Evolutionary conservation across 1,140 invertebrate species (phyloP).

Genomic region (Calliphora vicina): DNA sequence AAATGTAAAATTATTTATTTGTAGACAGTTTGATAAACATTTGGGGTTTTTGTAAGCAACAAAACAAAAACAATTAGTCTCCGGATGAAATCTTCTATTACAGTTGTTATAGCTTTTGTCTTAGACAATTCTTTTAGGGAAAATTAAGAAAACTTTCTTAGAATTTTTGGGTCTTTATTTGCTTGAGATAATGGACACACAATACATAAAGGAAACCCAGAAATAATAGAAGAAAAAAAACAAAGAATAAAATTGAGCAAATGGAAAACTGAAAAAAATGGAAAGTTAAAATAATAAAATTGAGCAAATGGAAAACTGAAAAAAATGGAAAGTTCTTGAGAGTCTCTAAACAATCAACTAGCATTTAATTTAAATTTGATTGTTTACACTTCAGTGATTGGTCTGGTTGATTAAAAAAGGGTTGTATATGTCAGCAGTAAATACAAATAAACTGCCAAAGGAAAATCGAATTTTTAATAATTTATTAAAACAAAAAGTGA

Average conservation of each 20-base stretch:
- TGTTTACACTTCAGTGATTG: not conserved
- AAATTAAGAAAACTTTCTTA: not conserved
- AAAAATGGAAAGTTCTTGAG: not conserved
- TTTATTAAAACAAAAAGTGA: not conserved
- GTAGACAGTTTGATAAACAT: not conserved
- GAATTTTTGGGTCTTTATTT: not conserved
- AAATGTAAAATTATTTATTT: not conserved
- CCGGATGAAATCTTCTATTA: not conserved
- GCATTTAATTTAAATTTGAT: slow-evolving; percentile 14
- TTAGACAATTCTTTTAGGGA: not conserved
- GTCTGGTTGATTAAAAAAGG: slow-evolving; percentile 4
- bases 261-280: not conserved
- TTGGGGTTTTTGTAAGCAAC: not conserved
- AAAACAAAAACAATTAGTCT: not conserved
- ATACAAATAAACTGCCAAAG: not conserved
- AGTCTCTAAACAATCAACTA: not conserved
- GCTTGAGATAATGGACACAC: not conserved
- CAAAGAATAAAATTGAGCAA: not conserved
- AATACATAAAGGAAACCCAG: not conserved
- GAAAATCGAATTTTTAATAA: slow-evolving; percentile 14
- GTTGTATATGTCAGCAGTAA: not conserved
- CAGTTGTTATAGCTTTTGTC: not conserved
- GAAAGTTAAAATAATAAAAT: too few species aligned
- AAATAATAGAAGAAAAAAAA: not conserved
- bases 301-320: not conserved